A percentile compares a stretch with the other conserved stretches of the same genome.
Conservation (phyloP, 2,113 vertebrate genomes). For the Mionectes macconnelli region DNA sequence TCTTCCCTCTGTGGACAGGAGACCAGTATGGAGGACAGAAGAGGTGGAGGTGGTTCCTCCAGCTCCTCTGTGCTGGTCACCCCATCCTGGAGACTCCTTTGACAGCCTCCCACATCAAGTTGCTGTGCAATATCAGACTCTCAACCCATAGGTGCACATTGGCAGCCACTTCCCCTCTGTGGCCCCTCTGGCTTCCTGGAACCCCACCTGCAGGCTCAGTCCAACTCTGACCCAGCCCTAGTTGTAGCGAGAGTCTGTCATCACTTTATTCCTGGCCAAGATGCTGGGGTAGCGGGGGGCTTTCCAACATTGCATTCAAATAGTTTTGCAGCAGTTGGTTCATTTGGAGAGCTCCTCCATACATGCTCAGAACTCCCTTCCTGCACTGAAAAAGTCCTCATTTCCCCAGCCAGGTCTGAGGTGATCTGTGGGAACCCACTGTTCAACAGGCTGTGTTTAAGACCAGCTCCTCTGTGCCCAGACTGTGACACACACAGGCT, state of each 20-base stretch:
- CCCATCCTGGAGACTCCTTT: neutral
- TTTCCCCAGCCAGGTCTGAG: neutral
- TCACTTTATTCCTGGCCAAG: neutral
- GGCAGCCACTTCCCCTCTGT: neutral
- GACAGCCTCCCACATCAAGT: neutral
- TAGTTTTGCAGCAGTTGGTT: neutral
- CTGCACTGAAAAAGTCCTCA: neutral
- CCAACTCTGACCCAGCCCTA: accelerated
- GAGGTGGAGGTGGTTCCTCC: neutral
- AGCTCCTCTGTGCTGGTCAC: neutral
- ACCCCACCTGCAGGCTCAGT: neutral
- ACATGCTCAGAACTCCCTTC: neutral
- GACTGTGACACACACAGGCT: neutral
- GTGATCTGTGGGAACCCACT: neutral
- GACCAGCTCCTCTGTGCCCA: neutral
- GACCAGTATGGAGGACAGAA: neutral
- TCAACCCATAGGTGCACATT: accelerated
- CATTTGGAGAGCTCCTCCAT: neutral
- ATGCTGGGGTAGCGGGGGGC: too few species aligned
- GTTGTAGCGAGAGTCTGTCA: neutral
- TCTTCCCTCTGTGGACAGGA: neutral
- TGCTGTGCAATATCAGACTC: neutral
- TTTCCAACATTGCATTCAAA: neutral
- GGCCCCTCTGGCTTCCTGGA: neutral
- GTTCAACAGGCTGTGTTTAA: neutral